These are phyloP conservation scores for Botia almorhae DNA, from an alignment of 2,797 vertebrate genomes.

Conservation along the genomic window DNA sequence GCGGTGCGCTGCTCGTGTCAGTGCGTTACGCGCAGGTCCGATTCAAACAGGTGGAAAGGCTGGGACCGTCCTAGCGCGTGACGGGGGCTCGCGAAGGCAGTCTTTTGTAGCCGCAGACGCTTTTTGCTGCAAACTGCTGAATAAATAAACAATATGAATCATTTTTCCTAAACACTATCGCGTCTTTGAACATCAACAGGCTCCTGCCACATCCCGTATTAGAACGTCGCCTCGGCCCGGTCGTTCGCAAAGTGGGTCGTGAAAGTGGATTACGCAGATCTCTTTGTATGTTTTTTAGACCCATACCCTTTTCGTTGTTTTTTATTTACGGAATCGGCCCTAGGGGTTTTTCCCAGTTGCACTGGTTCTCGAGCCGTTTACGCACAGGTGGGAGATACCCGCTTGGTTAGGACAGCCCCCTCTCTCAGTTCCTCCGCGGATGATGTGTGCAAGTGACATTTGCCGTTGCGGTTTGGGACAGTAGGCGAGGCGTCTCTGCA, in stretches of 20 bases:
- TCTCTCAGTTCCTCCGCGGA: conserved; percentile 72
- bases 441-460: conserved; percentile 82
- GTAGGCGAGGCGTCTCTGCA: conserved; percentile 81
- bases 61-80: conserved; percentile 69
- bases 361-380: conserved; percentile 71
- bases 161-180: neutral
- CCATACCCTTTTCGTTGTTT: conserved; percentile 72
- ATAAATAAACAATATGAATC: neutral
- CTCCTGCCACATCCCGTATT: conserved; percentile 16
- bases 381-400: conserved; percentile 84
- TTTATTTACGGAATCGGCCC: conserved; percentile 63
- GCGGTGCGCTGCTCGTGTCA: conserved; percentile 47
- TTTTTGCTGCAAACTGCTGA: neutral
- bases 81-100: conserved; percentile 43
- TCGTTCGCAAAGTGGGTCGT: conserved; percentile 36
- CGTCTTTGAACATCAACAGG: conserved; percentile 16
- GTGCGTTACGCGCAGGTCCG: conserved; percentile 64
- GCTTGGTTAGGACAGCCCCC: conserved; percentile 81
- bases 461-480: conserved; percentile 83
- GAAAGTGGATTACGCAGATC: conserved; percentile 20
- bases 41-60: conserved; percentile 83
- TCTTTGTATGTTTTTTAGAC: neutral
- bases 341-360: conserved; percentile 58
- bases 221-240: conserved; percentile 29
- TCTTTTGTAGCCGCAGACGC: neutral